Conservation (phyloP, 2,113 vertebrate species). For the Centropristis striata region DNA sequence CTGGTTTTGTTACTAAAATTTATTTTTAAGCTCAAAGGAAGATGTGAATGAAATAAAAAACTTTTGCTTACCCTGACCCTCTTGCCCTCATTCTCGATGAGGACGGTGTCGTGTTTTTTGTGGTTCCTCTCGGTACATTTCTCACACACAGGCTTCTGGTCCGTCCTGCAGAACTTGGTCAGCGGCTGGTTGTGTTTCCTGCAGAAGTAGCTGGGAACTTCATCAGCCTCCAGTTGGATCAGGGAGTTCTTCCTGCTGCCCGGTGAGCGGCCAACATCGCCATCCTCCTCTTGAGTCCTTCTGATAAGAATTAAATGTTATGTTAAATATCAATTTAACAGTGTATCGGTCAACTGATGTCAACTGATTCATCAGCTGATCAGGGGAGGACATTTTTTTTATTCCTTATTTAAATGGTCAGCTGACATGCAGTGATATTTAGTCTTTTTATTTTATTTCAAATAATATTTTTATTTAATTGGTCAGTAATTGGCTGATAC, state of each 20-base stretch:
- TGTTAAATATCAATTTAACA: neutral
- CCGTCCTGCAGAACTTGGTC: slow-evolving; percentile 90
- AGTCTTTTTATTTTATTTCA: no score
- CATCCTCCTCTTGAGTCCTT: neutral
- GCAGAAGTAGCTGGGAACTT: slow-evolving; percentile 86
- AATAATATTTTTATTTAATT: no score
- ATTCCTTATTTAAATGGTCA: no score
- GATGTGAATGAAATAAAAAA: no score
- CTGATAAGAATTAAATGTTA: neutral
- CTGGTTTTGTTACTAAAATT: no score
- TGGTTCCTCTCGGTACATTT: slow-evolving; percentile 90
- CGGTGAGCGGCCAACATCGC: rapidly evolving
- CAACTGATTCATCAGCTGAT: no score
- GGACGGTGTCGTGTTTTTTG: slow-evolving; percentile 86
- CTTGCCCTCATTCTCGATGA: slow-evolving; percentile 86
- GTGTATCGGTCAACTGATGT: no score
- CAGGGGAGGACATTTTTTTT: no score
- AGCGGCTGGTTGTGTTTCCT: slow-evolving; percentile 87
- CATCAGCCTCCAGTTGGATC: slow-evolving; percentile 42
- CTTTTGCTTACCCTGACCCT: slow-evolving; percentile 90
- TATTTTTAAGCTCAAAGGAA: no score
- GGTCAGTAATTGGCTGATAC: no score
- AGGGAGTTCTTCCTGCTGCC: neutral
- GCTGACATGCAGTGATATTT: no score
- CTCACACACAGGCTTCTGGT: slow-evolving; percentile 89